These are phyloP conservation scores for Archocentrus centrarchus DNA, from an alignment of 2,113 vertebrate species.

Conservation along the genomic window DNA sequence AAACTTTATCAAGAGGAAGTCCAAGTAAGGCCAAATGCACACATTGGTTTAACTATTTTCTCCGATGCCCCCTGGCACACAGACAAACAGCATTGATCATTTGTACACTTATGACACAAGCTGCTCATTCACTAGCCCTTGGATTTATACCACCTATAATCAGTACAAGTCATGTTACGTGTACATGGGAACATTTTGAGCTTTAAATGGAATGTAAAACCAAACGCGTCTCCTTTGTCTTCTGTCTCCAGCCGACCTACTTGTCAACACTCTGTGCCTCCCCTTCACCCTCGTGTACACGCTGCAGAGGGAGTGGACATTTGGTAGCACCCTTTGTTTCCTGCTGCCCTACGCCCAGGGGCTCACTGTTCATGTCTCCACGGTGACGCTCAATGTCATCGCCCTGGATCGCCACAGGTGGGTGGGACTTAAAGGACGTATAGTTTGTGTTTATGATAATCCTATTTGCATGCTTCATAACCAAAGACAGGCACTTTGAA, in stretches of 20 bases:
- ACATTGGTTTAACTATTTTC: neutral
- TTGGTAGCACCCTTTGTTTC: conserved; percentile 91
- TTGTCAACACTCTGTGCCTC: conserved; percentile 93
- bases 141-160: neutral
- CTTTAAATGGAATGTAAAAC: neutral
- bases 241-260: conserved; percentile 84
- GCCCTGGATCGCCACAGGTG: conserved; percentile 93
- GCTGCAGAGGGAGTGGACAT: conserved; percentile 91
- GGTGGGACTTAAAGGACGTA: neutral
- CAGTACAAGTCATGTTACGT: neutral
- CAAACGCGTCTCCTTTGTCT: neutral
- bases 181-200: neutral
- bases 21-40: neutral
- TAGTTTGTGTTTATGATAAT: fast-evolving
- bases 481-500: fast-evolving
- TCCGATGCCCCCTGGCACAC: fast-evolving
- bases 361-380: conserved; percentile 93
- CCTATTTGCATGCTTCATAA: neutral
- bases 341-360: conserved; percentile 93
- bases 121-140: too few species aligned
- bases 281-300: conserved; percentile 96
- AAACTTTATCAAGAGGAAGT: neutral
- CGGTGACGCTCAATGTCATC: conserved; percentile 93
- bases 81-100: fast-evolving
- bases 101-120: too few species aligned